A percentile compares a stretch with the other conserved stretches of the same genome.
phyloP scores from a whole-genome alignment of 1,140 invertebrate species.

The Pomacea maculata region DNA sequence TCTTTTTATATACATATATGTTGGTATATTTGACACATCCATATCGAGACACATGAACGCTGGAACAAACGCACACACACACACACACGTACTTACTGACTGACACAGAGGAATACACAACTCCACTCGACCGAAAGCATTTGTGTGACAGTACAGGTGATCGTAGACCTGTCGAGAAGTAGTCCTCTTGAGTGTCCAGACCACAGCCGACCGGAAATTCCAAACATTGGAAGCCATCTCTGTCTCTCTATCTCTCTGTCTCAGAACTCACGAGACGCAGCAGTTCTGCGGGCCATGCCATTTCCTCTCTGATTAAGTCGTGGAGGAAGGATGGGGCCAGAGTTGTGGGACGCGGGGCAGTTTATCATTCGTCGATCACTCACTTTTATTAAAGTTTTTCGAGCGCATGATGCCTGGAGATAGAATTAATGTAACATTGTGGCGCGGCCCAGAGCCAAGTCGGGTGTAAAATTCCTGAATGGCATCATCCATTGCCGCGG shows the following conservation, averaged over 20 bases:
- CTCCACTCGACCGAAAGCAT: too few relatives aligned
- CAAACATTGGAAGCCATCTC: not conserved
- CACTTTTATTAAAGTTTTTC: slow-evolving; percentile 29
- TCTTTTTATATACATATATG: too few relatives aligned
- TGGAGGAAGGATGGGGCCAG: not conserved
- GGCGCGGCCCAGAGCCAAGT: slow-evolving; percentile 13
- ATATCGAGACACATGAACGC: not conserved
- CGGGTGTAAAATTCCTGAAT: slow-evolving; percentile 28
- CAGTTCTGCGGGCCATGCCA: not conserved
- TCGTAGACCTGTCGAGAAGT: too few relatives aligned
- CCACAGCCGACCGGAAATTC: too few relatives aligned
- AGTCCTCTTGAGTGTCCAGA: too few relatives aligned
- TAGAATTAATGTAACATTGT: slow-evolving; percentile 28
- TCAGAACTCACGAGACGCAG: not conserved
- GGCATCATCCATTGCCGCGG: slow-evolving; percentile 5
- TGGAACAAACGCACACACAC: not conserved
- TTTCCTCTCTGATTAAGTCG: slow-evolving; percentile 16
- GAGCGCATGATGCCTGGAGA: slow-evolving; percentile 21
- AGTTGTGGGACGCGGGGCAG: not conserved
- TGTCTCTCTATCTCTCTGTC: slow-evolving; percentile 12
- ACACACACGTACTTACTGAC: too few relatives aligned
- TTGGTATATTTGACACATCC: too few relatives aligned
- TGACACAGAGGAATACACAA: too few relatives aligned
- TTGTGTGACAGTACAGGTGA: too few relatives aligned
- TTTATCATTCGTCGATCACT: slow-evolving; percentile 26